Conservation (phyloP, 2,888 invertebrate species). For the Drosophila niveifrons region DNA sequence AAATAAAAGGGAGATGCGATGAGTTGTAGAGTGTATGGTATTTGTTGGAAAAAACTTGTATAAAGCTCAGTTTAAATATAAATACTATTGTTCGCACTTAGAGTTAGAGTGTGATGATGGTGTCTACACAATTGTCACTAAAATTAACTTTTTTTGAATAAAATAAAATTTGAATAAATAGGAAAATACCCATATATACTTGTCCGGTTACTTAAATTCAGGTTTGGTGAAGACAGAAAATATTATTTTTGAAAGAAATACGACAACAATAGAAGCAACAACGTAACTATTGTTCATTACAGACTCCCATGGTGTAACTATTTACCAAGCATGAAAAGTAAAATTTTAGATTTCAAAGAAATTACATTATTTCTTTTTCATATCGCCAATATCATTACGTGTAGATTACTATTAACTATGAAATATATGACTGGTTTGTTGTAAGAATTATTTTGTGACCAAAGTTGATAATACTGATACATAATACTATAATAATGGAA, state of each 20-base stretch:
- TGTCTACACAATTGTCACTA: too few relatives aligned
- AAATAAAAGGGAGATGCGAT: neutral
- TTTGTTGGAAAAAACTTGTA: neutral
- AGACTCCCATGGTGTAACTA: neutral
- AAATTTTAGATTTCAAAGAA: neutral
- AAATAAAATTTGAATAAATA: too few relatives aligned
- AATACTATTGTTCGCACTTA: neutral
- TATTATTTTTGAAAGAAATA: constrained; percentile 38
- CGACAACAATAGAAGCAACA: constrained; percentile 46
- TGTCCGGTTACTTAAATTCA: too few relatives aligned
- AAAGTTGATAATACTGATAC: too few relatives aligned
- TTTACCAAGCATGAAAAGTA: neutral
- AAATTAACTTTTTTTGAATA: too few relatives aligned
- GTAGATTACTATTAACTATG: too few relatives aligned
- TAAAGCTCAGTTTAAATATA: neutral
- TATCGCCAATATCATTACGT: too few relatives aligned
- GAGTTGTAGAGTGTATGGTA: neutral
- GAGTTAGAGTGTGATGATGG: too few relatives aligned
- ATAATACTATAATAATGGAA: neutral
- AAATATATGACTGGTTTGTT: too few relatives aligned
- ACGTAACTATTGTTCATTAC: constrained; percentile 4
- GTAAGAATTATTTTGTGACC: too few relatives aligned
- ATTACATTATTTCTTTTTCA: neutral
- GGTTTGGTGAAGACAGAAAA: constrained; percentile 18
- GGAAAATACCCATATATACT: too few relatives aligned